These are phyloP conservation scores for Henricia sp. DNA, from an alignment of 53 echinoderm and acorn worm species.

Conservation along the genomic window DNA sequence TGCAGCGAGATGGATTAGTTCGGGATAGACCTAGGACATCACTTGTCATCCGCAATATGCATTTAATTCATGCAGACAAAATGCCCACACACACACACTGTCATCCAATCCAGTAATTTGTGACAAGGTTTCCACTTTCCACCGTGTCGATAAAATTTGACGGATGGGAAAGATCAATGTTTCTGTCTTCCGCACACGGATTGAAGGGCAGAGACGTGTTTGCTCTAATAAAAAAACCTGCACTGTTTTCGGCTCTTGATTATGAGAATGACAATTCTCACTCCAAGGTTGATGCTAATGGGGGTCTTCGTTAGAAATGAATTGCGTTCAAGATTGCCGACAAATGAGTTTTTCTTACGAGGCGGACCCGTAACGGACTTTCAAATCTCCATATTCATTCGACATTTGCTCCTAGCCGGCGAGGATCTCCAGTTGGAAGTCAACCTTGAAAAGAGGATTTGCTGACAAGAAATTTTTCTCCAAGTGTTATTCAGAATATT, in stretches of 20 bases:
- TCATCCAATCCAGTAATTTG: slow-evolving; percentile 56
- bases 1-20: not conserved
- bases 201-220: not conserved
- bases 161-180: slow-evolving; percentile 42
- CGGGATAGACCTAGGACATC: no score
- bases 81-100: not conserved
- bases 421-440: no score
- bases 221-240: not conserved
- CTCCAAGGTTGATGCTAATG: not conserved
- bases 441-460: no score
- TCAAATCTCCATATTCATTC: no score
- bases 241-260: not conserved
- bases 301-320: not conserved
- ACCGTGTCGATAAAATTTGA: slow-evolving; percentile 34
- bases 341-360: not conserved
- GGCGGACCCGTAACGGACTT: not conserved
- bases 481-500: no score
- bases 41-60: no score
- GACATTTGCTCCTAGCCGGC: no score
- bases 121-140: slow-evolving; percentile 11
- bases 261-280: not conserved
- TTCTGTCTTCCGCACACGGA: slow-evolving; percentile 22
- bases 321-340: no score
- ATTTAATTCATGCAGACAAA: slow-evolving; percentile 7
- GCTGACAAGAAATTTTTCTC: no score